Base-by-base conservation (phyloP, 23 tunicate genomes). In the Halocynthia aurantium region DNA sequence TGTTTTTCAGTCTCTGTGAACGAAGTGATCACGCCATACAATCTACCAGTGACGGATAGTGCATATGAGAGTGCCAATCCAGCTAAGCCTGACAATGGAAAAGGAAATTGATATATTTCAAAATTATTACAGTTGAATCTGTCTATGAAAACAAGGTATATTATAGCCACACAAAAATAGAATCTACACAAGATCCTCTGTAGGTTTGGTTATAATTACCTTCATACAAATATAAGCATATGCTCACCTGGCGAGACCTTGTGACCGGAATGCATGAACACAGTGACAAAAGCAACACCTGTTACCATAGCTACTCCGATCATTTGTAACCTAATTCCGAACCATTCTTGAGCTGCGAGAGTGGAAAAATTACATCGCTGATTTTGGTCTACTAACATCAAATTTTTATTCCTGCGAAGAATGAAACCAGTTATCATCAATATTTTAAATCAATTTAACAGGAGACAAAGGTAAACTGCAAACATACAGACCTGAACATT, bases 1-100 rank as follows among this genome's bases (percentile, higher is more conserved):
- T 92, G 89, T 53, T 92, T 92, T 77, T 92, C 98, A 10, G 98
- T 92, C 66, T 92, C 98, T 0, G 94, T 93, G 67, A 93, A 93
- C 71, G 98, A 83, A 55, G 98, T 87, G 18, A 93, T 87, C 17
- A 85, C 94, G 31, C 98, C 98, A 51, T 91, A 92, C 19, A 92
- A 80, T 20, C 82, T 75, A 52, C 85, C 54, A 8, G 98, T 93
- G 50, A 93, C 89, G 6, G 98, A 87, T 53, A 93, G 83, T 8
- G 98, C 98, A 60, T 93, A 93, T 11, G 93, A 87, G 17, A 93
- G 67, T 8, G 98, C 98, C 61, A 93, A 77, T 8, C 98, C 98
- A 20, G 90, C 89, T 67, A 93, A 52, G 22, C 97, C 97, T 69
- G 68, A 22, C 18, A 19, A 31, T 20, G 49, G 2, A 9, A 31